Conservation (phyloP, 92 coral and sea anemone genomes). For the Epizoanthus fatuus region DNA sequence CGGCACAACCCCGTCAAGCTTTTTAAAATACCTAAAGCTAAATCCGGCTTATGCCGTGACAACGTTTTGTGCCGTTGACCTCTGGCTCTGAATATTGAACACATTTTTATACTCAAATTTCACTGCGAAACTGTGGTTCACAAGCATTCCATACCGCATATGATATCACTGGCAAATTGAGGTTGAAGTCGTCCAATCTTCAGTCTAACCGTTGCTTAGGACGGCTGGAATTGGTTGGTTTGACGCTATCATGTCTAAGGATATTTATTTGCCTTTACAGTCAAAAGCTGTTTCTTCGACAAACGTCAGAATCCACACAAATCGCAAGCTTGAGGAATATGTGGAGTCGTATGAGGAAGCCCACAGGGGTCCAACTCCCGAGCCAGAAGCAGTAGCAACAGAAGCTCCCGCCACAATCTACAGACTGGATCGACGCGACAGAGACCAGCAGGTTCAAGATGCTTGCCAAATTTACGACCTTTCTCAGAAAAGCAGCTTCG, state of each 20-base stretch:
- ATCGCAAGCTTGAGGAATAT: conserved; percentile 83
- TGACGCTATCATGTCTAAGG: conserved; percentile 65
- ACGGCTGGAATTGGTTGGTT: conserved; percentile 46
- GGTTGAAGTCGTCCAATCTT: too few relatives aligned
- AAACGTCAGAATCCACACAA: conserved; percentile 81
- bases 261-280: conserved; percentile 84
- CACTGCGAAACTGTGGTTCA: neutral
- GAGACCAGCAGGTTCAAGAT: conserved; percentile 89
- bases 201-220: too few relatives aligned
- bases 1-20: too few relatives aligned
- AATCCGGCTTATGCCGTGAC: neutral
- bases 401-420: conserved; percentile 60
- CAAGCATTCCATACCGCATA: neutral
- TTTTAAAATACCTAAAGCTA: too few relatives aligned
- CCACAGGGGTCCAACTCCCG: conserved; percentile 27
- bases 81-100: neutral
- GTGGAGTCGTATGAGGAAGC: conserved; percentile 55
- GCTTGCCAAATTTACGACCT: conserved; percentile 88
- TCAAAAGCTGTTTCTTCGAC: conserved; percentile 90
- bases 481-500: conserved; percentile 69
- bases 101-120: neutral
- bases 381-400: conserved; percentile 36
- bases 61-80: neutral
- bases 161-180: neutral
- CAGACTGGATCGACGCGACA: conserved; percentile 91